phyloP scores from a whole-genome alignment of 2,888 invertebrate species.

The Epiblema foenella region DNA sequence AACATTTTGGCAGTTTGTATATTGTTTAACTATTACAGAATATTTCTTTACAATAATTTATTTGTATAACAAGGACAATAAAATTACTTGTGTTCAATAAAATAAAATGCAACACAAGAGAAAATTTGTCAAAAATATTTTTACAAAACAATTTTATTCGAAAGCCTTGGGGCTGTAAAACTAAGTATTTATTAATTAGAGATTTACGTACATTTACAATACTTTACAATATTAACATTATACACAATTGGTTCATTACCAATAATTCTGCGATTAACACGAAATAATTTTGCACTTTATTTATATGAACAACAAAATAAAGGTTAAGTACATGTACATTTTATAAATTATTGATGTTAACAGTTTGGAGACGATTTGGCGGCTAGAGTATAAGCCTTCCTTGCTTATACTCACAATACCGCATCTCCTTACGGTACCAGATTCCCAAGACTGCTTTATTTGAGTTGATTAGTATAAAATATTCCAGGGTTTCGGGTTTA shows the following conservation, averaged over 20 bases:
- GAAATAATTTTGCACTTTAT: conserved; percentile 58
- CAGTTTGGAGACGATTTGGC: conserved; percentile 1
- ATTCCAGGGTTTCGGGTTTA: neutral
- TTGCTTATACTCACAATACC: neutral
- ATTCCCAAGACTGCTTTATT: neutral
- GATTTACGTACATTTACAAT: conserved; percentile 44
- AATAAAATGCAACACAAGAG: conserved; percentile 78
- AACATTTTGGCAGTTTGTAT: conserved; percentile 78
- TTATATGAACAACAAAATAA: conserved; percentile 55
- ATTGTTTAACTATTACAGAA: conserved; percentile 77
- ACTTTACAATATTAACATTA: conserved; percentile 44
- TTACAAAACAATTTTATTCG: conserved; percentile 57
- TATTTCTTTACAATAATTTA: conserved; percentile 76
- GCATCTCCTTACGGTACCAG: neutral
- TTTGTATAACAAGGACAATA: conserved; percentile 76
- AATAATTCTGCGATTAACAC: conserved; percentile 18
- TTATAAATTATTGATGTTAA: conserved; percentile 22
- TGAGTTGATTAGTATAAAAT: neutral
- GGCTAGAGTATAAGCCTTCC: neutral
- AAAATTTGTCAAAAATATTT: conserved; percentile 67
- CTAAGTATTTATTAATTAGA: conserved; percentile 36
- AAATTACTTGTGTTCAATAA: conserved; percentile 75
- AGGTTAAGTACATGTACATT: conserved; percentile 39
- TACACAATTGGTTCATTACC: conserved; percentile 34
- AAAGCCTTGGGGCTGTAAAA: conserved; percentile 38